These are phyloP conservation scores for Tapirus terrestris DNA, from an alignment of 2,113 vertebrate genomes.

Conservation along the genomic window DNA sequence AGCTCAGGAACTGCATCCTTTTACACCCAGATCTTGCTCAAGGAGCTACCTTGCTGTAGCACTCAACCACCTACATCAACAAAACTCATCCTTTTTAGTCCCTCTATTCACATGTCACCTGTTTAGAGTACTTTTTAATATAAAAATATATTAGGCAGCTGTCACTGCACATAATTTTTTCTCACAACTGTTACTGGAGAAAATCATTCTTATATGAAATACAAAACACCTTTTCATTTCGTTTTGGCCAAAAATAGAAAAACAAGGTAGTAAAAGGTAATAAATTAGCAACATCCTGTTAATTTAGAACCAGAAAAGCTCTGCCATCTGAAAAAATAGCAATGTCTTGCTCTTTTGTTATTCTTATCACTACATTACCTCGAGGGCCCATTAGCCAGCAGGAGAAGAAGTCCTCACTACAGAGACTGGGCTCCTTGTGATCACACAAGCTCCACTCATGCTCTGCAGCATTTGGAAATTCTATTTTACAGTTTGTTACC, in stretches of 20 bases:
- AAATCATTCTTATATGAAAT: slow-evolving; percentile 3
- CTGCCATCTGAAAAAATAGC: slow-evolving; percentile 30
- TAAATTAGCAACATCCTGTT: slow-evolving; percentile 29
- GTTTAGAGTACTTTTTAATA: slow-evolving; percentile 27
- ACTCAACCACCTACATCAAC: not conserved
- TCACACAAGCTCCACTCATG: not conserved
- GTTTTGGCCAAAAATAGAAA: slow-evolving; percentile 36
- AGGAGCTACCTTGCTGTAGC: not conserved
- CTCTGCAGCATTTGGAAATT: not conserved
- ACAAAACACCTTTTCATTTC: slow-evolving; percentile 43
- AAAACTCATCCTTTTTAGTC: not conserved
- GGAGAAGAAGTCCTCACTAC: not conserved
- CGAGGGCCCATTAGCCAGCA: not conserved
- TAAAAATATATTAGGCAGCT: not conserved
- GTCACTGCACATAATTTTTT: not conserved
- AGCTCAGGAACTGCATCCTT: not conserved
- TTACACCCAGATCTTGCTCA: not conserved
- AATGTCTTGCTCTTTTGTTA: not conserved
- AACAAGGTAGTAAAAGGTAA: slow-evolving; percentile 35
- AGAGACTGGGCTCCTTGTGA: not conserved
- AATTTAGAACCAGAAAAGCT: slow-evolving; percentile 32
- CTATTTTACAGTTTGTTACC: not conserved
- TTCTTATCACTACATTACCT: not conserved
- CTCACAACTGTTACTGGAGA: slow-evolving; percentile 30
- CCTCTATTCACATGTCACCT: not conserved